These are phyloP conservation scores for Nibea albiflora DNA, from an alignment of 2,113 vertebrate genomes.

Conservation along the genomic window DNA sequence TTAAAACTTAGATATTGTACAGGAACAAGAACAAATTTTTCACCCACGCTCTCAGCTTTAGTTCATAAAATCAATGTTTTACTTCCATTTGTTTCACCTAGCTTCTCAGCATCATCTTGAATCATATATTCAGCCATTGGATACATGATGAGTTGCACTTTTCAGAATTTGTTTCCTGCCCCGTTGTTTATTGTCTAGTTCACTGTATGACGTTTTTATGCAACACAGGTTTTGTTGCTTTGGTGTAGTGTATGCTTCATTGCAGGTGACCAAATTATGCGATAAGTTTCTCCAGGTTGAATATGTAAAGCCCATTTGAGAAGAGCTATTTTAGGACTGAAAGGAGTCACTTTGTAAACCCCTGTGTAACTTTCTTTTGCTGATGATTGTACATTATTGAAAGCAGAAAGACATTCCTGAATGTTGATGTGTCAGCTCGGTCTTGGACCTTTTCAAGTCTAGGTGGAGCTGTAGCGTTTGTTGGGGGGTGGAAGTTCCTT, in stretches of 20 bases:
- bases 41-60: conserved; percentile 49
- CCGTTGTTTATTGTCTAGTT: conserved; percentile 52
- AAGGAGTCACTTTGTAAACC: conserved; percentile 6
- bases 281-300: conserved; percentile 36
- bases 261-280: conserved; percentile 68
- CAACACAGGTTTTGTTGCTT: conserved; percentile 58
- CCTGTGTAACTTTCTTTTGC: conserved; percentile 22
- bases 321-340: conserved; percentile 31
- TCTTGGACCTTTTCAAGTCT: conserved; percentile 22
- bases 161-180: conserved; percentile 28
- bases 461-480: conserved; percentile 14
- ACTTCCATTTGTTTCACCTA: conserved; percentile 56
- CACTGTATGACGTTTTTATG: conserved; percentile 52
- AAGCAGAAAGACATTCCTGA: conserved; percentile 76
- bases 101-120: conserved; percentile 57
- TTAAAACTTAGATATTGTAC: conserved; percentile 64
- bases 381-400: conserved; percentile 30
- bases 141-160: conserved; percentile 61
- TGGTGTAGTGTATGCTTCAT: conserved; percentile 59
- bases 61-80: conserved; percentile 40
- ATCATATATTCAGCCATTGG: conserved; percentile 55
- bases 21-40: conserved; percentile 52
- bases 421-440: conserved; percentile 39
- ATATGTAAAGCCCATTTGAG: conserved; percentile 36
- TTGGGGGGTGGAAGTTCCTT: not conserved